A percentile compares a stretch with the other conserved stretches of the same genome.
phyloP scores from a whole-genome alignment of 1,140 invertebrate species.

The Saccostrea cuccullata region DNA sequence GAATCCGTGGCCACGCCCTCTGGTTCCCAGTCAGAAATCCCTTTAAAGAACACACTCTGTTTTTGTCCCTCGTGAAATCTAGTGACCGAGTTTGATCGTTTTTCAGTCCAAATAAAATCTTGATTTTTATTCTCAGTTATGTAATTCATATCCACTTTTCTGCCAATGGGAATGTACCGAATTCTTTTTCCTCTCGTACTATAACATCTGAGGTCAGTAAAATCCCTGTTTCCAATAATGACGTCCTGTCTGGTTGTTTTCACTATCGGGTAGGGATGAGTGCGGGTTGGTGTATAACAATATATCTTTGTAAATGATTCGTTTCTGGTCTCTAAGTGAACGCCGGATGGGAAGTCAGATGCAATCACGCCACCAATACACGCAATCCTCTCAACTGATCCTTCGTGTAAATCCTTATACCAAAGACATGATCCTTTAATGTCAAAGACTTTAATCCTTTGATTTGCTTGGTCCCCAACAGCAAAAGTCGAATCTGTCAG shows the following conservation, averaged over 20 bases:
- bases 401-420: background rate
- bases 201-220: slow-evolving; percentile 1
- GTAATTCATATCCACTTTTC: background rate
- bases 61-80: background rate
- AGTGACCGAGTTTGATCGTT: background rate
- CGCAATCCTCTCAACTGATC: background rate
- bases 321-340: background rate
- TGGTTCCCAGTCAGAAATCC: background rate
- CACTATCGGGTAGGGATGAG: background rate
- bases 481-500: background rate
- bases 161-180: background rate
- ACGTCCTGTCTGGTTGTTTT: background rate
- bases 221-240: background rate
- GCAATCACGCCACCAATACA: background rate
- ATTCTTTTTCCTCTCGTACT: slow-evolving; percentile 5
- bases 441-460: background rate
- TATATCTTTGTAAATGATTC: background rate
- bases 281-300: background rate
- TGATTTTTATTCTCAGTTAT: background rate
- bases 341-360: background rate
- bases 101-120: background rate
- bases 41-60: background rate
- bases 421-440: background rate
- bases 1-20: background rate
- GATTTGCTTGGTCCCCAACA: background rate